Evolutionary conservation across 1,140 invertebrate species (phyloP).

Genomic region (Heliconius himera): DNA sequence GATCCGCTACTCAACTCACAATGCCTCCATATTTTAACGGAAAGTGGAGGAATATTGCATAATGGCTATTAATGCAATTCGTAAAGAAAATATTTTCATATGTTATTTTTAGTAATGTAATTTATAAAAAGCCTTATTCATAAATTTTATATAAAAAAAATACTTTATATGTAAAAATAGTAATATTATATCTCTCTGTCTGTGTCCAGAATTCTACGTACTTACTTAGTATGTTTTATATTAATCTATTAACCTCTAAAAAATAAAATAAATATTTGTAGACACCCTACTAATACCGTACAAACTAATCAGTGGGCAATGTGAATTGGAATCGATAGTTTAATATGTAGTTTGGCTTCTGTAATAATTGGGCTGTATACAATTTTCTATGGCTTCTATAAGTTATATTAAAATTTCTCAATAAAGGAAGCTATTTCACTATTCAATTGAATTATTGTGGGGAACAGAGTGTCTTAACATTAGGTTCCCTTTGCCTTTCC

Average conservation of each 20-base stretch:
- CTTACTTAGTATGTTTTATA: background rate
- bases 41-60: too few relatives aligned
- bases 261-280: background rate
- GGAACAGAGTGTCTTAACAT: background rate
- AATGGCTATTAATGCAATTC: too few relatives aligned
- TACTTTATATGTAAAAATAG: too few relatives aligned
- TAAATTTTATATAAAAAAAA: too few relatives aligned
- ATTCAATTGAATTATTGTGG: background rate
- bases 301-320: slow-evolving; percentile 4
- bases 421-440: background rate
- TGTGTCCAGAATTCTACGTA: too few relatives aligned
- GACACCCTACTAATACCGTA: background rate
- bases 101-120: too few relatives aligned
- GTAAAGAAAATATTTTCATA: too few relatives aligned
- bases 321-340: slow-evolving; percentile 23
- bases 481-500: too few relatives aligned
- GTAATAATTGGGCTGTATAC: background rate
- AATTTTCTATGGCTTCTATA: slow-evolving; percentile 4
- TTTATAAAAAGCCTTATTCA: too few relatives aligned
- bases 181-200: too few relatives aligned
- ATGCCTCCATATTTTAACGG: background rate
- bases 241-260: background rate
- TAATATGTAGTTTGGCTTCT: slow-evolving; percentile 8
- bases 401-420: background rate
- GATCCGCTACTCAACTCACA: background rate